phyloP scores from a whole-genome alignment of 2,797 vertebrate species.

The Acomys russatus region DNA sequence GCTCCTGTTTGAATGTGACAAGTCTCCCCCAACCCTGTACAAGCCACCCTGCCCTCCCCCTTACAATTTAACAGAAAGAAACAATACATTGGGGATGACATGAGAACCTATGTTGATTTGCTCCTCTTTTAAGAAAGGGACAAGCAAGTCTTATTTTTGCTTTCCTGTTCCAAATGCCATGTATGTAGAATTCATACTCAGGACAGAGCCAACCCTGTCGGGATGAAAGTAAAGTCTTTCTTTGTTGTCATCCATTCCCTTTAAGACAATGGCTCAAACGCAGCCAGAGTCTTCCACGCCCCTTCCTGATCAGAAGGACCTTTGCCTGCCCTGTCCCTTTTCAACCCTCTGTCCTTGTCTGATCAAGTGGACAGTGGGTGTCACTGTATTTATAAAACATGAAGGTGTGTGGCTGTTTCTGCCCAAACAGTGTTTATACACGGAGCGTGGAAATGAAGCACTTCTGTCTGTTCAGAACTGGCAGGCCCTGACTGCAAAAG shows the following conservation, averaged over 20 bases:
- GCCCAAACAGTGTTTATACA: too few relatives aligned
- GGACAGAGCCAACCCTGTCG: conserved; percentile 44
- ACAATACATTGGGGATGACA: neutral
- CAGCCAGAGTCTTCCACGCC: fast-evolving
- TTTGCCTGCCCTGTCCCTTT: neutral
- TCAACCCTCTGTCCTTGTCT: neutral
- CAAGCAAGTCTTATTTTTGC: conserved; percentile 7
- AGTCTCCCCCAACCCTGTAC: neutral
- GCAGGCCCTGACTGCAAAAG: neutral
- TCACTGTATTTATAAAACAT: neutral
- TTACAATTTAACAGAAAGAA: conserved; percentile 49
- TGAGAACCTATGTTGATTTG: neutral
- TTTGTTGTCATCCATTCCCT: neutral
- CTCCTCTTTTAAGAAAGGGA: conserved; percentile 59
- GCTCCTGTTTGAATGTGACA: neutral
- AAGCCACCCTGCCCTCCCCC: fast-evolving
- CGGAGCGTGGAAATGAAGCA: fast-evolving
- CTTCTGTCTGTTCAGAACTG: neutral
- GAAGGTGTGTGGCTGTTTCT: neutral
- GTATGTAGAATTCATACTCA: conserved; percentile 52
- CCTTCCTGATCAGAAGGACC: neutral
- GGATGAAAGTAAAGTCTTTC: neutral
- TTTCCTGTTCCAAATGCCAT: conserved; percentile 73
- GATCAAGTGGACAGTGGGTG: neutral
- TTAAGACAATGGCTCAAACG: neutral